Conservation (phyloP, 2,113 vertebrate genomes). For the Kryptolebias marmoratus region DNA sequence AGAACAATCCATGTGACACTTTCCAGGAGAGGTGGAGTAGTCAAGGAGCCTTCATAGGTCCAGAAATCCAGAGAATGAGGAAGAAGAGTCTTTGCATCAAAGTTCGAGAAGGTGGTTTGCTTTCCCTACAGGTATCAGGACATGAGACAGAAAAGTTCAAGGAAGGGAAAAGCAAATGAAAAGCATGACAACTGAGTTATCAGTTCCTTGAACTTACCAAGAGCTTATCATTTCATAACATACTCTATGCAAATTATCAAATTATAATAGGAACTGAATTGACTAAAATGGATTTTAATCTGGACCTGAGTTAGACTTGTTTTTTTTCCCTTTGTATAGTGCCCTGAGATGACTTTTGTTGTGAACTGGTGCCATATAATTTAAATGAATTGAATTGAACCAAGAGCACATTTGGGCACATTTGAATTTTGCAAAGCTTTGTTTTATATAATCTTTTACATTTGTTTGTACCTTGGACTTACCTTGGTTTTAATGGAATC, state of each 20-base stretch:
- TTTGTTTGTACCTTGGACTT: background rate
- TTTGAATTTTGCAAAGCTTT: background rate
- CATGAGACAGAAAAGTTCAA: background rate
- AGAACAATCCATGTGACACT: slow-evolving; percentile 93
- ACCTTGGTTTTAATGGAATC: slow-evolving; percentile 88
- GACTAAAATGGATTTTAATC: too few species aligned
- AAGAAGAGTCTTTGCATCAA: slow-evolving; percentile 86
- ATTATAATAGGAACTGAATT: too few species aligned
- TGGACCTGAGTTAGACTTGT: too few species aligned
- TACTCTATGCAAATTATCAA: too few species aligned
- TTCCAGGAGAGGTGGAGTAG: slow-evolving; percentile 91
- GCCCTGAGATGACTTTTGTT: too few species aligned
- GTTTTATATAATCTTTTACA: background rate
- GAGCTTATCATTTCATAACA: too few species aligned
- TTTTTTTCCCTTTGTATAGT: too few species aligned
- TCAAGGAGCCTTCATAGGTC: slow-evolving; percentile 94
- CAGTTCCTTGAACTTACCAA: too few species aligned
- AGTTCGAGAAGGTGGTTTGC: slow-evolving; percentile 83
- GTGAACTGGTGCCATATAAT: too few species aligned
- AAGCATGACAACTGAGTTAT: too few species aligned
- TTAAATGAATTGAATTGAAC: too few species aligned
- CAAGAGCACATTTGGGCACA: too few species aligned
- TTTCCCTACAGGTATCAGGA: slow-evolving; percentile 78
- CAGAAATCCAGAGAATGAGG: slow-evolving; percentile 86
- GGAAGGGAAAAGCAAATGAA: background rate